Percentiles rank a stretch among this genome's conserved stretches.
Conservation (phyloP, 2,797 vertebrate genomes). For the Darevskia nairensis region DNA sequence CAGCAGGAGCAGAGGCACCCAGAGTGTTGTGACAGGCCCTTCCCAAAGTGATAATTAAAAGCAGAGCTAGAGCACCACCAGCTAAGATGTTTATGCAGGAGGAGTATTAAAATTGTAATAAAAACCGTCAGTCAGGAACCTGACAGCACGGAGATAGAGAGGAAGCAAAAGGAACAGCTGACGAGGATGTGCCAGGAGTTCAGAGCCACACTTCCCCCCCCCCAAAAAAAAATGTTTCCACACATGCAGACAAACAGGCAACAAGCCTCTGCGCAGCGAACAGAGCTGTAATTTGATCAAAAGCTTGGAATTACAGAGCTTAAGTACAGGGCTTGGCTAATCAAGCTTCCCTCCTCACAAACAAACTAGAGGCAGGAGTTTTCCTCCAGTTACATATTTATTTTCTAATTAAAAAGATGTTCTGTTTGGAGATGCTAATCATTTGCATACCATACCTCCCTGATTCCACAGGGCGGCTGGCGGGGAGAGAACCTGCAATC, state of each 20-base stretch:
- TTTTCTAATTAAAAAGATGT: slow-evolving; percentile 60
- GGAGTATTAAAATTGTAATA: slow-evolving; percentile 30
- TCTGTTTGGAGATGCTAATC: slow-evolving; percentile 41
- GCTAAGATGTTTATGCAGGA: slow-evolving; percentile 43
- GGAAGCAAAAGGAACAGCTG: slow-evolving; percentile 64
- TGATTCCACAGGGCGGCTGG: neutral
- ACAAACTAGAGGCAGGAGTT: slow-evolving; percentile 57
- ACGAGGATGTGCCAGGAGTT: slow-evolving; percentile 47
- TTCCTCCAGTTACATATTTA: slow-evolving; percentile 45
- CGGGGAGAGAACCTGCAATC: neutral
- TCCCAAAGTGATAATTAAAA: slow-evolving; percentile 56
- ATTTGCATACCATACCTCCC: slow-evolving; percentile 49
- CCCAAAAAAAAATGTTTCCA: slow-evolving; percentile 45
- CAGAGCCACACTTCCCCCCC: slow-evolving; percentile 61
- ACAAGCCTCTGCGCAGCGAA: slow-evolving; percentile 50
- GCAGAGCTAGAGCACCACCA: slow-evolving; percentile 48
- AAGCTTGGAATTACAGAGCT: slow-evolving; percentile 50
- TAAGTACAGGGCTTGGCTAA: slow-evolving; percentile 56
- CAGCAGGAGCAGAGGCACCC: neutral
- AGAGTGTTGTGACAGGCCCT: slow-evolving; percentile 45
- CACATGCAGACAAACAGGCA: neutral
- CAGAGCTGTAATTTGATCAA: slow-evolving; percentile 54
- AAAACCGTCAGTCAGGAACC: slow-evolving; percentile 45
- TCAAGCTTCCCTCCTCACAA: slow-evolving; percentile 48
- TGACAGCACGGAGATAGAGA: slow-evolving; percentile 27